A percentile compares a stretch with the other conserved stretches of the same genome.
Conservation (phyloP, 2,888 invertebrate species). For the Endotricha flammealis region DNA sequence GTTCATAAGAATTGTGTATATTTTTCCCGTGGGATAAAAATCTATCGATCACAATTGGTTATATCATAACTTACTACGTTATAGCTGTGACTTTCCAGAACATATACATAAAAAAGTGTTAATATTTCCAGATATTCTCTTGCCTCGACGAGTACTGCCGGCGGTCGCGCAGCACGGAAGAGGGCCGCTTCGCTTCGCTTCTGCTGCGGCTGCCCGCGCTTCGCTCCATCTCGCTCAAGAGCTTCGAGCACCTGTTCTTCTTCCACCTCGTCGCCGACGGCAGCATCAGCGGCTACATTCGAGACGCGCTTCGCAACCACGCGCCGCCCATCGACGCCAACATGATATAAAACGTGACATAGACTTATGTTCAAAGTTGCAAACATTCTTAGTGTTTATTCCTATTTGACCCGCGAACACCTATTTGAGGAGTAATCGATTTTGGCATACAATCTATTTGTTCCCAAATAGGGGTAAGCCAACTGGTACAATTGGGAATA, state of each 20-base stretch:
- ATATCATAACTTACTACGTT: too few species aligned
- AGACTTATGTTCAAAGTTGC: not conserved
- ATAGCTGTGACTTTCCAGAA: too few species aligned
- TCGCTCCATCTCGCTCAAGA: slow-evolving; percentile 94
- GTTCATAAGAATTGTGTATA: too few species aligned
- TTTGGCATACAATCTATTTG: too few species aligned
- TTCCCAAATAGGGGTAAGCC: too few species aligned
- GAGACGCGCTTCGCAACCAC: slow-evolving; percentile 85
- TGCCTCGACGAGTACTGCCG: slow-evolving; percentile 97
- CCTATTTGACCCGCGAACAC: too few species aligned
- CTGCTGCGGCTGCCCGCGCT: slow-evolving; percentile 92
- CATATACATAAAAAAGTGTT: too few species aligned
- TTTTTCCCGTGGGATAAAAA: too few species aligned
- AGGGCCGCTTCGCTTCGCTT: slow-evolving; percentile 96
- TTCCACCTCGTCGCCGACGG: slow-evolving; percentile 93
- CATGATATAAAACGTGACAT: slow-evolving; percentile 33
- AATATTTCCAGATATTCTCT: slow-evolving; percentile 86
- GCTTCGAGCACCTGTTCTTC: slow-evolving; percentile 96
- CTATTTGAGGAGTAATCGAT: too few species aligned
- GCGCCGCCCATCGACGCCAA: slow-evolving; percentile 69
- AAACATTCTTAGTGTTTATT: too few species aligned
- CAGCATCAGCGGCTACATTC: slow-evolving; percentile 90
- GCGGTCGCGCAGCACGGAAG: slow-evolving; percentile 91
- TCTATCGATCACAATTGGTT: too few species aligned
- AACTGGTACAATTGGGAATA: too few species aligned